These are phyloP conservation scores for Hanleya hanleyi DNA, from an alignment of 2,888 invertebrate species.

Conservation along the genomic window DNA sequence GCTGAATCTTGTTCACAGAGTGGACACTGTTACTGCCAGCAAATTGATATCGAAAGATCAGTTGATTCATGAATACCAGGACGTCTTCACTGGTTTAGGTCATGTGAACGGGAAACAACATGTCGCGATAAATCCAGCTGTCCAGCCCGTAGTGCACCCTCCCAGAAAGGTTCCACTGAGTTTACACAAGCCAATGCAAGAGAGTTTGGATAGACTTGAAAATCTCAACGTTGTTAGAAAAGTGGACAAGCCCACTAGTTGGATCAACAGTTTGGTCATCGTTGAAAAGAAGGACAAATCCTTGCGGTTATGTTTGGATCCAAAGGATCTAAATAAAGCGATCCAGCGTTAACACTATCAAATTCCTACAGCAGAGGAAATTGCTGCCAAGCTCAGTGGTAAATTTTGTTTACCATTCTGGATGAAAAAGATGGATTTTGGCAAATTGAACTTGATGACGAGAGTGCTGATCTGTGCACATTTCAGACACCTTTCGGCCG, in stretches of 20 bases:
- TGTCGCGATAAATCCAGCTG: neutral
- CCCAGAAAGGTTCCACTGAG: neutral
- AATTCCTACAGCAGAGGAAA: too few relatives aligned
- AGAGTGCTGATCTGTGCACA: conserved; percentile 40
- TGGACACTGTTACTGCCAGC: neutral
- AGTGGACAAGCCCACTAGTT: conserved; percentile 21
- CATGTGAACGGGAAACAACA: neutral
- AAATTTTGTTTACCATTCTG: conserved; percentile 29
- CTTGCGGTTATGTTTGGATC: too few relatives aligned
- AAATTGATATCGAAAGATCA: neutral
- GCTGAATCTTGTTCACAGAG: neutral
- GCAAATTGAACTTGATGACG: conserved; percentile 33
- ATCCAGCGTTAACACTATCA: too few relatives aligned
- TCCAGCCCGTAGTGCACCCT: neutral
- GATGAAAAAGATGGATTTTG: conserved; percentile 40
- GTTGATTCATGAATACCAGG: neutral
- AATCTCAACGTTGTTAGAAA: neutral
- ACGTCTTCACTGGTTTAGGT: conserved; percentile 4
- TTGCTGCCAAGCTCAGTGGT: too few relatives aligned
- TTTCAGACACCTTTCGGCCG: conserved; percentile 40
- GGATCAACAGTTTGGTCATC: too few relatives aligned
- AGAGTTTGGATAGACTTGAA: neutral
- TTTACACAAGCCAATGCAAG: neutral
- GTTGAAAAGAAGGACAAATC: too few relatives aligned
- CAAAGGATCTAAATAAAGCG: too few relatives aligned